These are phyloP conservation scores for Microtus ochrogaster DNA, from an alignment of 2,113 vertebrate genomes.

Conservation along the genomic window DNA sequence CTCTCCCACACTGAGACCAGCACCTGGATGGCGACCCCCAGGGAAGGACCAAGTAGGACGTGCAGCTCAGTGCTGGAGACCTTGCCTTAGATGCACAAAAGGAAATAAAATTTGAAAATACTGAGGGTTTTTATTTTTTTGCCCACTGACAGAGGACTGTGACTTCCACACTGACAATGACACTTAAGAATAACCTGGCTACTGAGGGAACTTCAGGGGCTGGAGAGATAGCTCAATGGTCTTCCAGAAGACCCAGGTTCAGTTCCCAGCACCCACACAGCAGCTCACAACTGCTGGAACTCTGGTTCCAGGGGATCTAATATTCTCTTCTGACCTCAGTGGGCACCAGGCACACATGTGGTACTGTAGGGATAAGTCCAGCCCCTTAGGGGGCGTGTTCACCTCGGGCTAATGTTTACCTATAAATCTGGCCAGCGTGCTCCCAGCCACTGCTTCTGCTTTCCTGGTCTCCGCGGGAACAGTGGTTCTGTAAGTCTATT, in stretches of 20 bases:
- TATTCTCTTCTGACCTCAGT: not conserved
- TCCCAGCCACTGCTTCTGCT: too few species aligned
- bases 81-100: not conserved
- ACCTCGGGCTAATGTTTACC: too few species aligned
- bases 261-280: not conserved
- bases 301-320: not conserved
- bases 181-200: not conserved
- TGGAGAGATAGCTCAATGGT: not conserved
- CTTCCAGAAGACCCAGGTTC: not conserved
- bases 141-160: too few species aligned
- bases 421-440: too few species aligned
- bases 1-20: not conserved
- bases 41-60: too few species aligned
- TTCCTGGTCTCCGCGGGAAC: too few species aligned
- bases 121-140: not conserved
- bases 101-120: not conserved
- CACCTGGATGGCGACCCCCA: not conserved
- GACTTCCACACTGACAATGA: not conserved
- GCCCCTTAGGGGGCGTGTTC: too few species aligned
- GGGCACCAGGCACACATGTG: not conserved
- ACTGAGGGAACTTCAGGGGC: not conserved
- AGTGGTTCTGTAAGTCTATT: too few species aligned
- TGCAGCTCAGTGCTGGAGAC: not conserved
- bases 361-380: too few species aligned
- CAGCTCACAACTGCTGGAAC: not conserved